Conservation (phyloP, 1,140 invertebrate species). For the Druon quercuslanigerum region DNA sequence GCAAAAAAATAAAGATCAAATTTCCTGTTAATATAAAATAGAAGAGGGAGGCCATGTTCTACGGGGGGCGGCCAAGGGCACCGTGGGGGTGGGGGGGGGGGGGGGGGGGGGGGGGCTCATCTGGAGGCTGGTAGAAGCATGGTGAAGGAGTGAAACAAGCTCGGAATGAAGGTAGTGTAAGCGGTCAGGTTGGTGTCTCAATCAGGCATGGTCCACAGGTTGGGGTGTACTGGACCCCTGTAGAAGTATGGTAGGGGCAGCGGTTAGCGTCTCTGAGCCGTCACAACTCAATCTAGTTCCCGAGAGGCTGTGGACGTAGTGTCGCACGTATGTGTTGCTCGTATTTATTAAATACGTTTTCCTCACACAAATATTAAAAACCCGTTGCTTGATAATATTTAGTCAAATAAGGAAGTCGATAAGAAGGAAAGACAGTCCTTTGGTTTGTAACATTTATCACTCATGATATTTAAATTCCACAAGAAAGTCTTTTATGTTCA, state of each 20-base stretch:
- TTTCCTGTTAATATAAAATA: no score
- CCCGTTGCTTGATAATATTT: no score
- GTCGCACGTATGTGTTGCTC: slow-evolving; percentile 38
- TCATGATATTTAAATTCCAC: no score
- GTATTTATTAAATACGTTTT: slow-evolving; percentile 4
- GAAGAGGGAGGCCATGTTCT: no score
- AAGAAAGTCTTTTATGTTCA: no score
- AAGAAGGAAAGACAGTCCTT: no score
- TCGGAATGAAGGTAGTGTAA: slow-evolving; percentile 59
- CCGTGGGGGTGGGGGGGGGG: no score
- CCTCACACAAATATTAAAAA: no score
- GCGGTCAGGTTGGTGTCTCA: slow-evolving; percentile 71
- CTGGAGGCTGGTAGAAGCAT: slow-evolving; percentile 51
- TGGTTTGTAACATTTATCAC: no score
- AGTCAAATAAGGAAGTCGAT: no score
- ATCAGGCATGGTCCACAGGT: slow-evolving; percentile 69
- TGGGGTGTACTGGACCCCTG: slow-evolving; percentile 64
- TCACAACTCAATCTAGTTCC: slow-evolving; percentile 75
- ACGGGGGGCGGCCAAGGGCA: no score
- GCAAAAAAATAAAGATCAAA: no score
- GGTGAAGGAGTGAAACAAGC: slow-evolving; percentile 52
- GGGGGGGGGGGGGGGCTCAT: slow-evolving; percentile 42
- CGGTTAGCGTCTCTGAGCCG: slow-evolving; percentile 55
- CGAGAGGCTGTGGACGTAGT: slow-evolving; percentile 50
- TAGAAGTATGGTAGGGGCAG: slow-evolving; percentile 56